Percentiles rank a stretch among this genome's conserved stretches.
Conservation (phyloP, 2,797 vertebrate genomes). For the Gadopsis marmoratus region DNA sequence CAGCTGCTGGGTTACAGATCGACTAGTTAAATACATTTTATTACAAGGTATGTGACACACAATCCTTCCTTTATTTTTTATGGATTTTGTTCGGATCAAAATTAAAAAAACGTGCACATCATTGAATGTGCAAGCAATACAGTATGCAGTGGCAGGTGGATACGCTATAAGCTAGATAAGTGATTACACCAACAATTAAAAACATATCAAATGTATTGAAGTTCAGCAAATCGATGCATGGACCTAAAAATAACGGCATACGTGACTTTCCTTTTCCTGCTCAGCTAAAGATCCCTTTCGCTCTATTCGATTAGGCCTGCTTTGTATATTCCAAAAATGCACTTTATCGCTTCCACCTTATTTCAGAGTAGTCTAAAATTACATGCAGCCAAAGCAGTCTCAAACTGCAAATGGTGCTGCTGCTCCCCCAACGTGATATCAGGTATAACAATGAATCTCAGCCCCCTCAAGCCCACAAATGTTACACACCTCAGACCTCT, state of each 20-base stretch:
- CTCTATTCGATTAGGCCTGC: constrained; percentile 1
- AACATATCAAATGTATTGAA: not conserved
- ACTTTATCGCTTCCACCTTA: not conserved
- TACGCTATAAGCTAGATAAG: not conserved
- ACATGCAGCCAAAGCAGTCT: constrained; percentile 8
- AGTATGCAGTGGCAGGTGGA: not conserved
- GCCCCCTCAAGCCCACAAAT: constrained; percentile 23
- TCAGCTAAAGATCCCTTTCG: constrained; percentile 30
- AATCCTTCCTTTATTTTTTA: not conserved
- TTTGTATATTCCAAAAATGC: constrained; percentile 17
- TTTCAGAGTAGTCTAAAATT: constrained; percentile 30
- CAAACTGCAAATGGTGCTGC: constrained; percentile 20
- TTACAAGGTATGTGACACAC: not conserved
- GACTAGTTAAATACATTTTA: not conserved
- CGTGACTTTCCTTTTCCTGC: not conserved
- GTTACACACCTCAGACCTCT: constrained; percentile 31
- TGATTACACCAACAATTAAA: constrained; percentile 6
- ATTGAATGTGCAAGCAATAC: not conserved
- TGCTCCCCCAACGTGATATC: constrained; percentile 9
- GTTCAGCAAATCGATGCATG: not conserved
- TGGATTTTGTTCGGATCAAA: constrained; percentile 7
- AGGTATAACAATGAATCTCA: constrained; percentile 15
- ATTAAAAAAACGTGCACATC: not conserved
- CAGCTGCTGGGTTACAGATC: constrained; percentile 1
- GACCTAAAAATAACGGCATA: constrained; percentile 3